phyloP scores from a whole-genome alignment of 2,113 vertebrate genomes.

The Hymenochirus boettgeri region DNA sequence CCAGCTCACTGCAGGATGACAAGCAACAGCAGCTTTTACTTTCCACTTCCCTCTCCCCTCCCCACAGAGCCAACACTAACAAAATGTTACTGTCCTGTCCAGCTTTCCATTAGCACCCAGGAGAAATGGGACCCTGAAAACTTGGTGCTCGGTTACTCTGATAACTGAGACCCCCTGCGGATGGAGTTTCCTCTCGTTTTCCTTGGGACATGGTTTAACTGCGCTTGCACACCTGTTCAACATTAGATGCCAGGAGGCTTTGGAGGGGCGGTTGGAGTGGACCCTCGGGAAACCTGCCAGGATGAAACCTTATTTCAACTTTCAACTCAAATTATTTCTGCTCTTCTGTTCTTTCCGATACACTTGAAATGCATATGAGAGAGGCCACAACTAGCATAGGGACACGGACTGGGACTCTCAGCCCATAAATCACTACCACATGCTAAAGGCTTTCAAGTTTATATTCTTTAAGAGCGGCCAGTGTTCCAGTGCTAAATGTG shows the following conservation, averaged over 20 bases:
- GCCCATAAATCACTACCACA: too few relatives aligned
- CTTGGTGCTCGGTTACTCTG: constrained; percentile 34
- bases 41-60: constrained; percentile 37
- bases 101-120: constrained; percentile 42
- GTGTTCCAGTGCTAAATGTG: too few relatives aligned
- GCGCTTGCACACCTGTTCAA: constrained; percentile 38
- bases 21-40: constrained; percentile 39
- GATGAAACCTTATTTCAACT: constrained; percentile 17
- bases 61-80: constrained; percentile 21
- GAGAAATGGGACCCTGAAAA: constrained; percentile 38
- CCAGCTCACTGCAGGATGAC: constrained; percentile 16
- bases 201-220: constrained; percentile 38
- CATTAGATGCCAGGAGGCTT: constrained; percentile 31
- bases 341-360: neutral
- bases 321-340: constrained; percentile 1
- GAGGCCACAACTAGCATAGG: too few relatives aligned
- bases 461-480: too few relatives aligned
- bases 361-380: too few relatives aligned
- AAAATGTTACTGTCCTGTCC: constrained; percentile 24
- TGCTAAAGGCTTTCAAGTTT: too few relatives aligned
- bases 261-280: constrained; percentile 26
- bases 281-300: constrained; percentile 22
- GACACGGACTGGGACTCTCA: too few relatives aligned
- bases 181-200: constrained; percentile 43
- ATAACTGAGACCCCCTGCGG: constrained; percentile 41